Evolutionary conservation across 1,140 invertebrate species (phyloP), one percentile per base, ranked within the genome.

Genomic region (Bombus sylvicola): DNA sequence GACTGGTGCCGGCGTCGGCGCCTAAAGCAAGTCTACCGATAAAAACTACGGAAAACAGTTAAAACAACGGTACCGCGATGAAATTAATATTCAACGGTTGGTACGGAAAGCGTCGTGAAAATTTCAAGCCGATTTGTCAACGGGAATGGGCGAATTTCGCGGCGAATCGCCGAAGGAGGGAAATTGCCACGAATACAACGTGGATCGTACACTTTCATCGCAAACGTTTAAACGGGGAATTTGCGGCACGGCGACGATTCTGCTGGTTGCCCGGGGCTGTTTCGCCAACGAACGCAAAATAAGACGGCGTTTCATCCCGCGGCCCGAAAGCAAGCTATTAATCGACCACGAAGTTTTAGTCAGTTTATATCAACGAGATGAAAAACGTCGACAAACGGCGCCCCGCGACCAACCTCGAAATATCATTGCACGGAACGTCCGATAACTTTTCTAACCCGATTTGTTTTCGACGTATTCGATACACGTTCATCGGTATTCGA

Each of bases 161-260:
- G 5, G 2, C 13, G 47, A 53, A 53, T 53, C 47, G 6, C 47
- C 47, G 47, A 37, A 80, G 18, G 34, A 41, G 59, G 59, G 28
- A 41, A 41, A 59, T 72, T 15, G 25, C 66, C 43, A 15, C 43
- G 66, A 66, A 22, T 22, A n/a, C 12, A 53, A 39, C 31, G 81
- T 2, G 13, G 10, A 41, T 28, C 2, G 47, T 28, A 9, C 47
- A 28, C n/a, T 69, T 43, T 10, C 34, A 43, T 64, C 22, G 43
- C 9, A 18, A 22, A 59, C n/a, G 37, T 57, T 68, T 15, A 39
- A 77, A 43, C 64, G 66, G 39, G 9, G 18, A 84, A 83, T 57
- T 83, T 73, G 73, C 47, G 47, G 47, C 47, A 53, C 47, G 47
- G 47, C 47, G 66, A 47, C 82, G 37, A 59, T 83, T 39, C 43